Conservation (phyloP, 2,888 invertebrate species). For the Andrena bicolor region DNA sequence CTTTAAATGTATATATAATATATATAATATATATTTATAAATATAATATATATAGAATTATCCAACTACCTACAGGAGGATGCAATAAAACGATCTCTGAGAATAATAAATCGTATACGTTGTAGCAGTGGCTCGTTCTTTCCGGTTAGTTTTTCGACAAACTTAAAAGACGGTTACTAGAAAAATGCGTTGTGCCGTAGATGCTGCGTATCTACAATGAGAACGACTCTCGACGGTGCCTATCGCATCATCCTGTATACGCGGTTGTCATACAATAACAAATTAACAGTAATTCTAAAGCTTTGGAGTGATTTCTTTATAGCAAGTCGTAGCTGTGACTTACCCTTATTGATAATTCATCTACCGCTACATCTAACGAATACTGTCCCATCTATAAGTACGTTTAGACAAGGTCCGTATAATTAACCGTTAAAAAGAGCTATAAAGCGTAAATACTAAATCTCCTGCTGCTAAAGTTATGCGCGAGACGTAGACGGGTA, state of each 20-base stretch:
- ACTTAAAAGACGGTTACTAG: neutral
- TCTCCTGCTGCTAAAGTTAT: slow-evolving; percentile 60
- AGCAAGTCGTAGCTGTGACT: slow-evolving; percentile 66
- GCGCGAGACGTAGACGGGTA: slow-evolving; percentile 71
- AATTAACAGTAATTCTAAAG: slow-evolving; percentile 82
- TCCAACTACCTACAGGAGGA: slow-evolving; percentile 74
- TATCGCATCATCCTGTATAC: slow-evolving; percentile 69
- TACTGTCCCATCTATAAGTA: slow-evolving; percentile 84
- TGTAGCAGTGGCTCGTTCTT: neutral
- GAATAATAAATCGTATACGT: slow-evolving; percentile 20
- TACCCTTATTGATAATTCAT: slow-evolving; percentile 67
- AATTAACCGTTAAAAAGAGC: slow-evolving; percentile 71
- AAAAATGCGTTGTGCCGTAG: neutral
- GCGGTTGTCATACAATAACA: slow-evolving; percentile 72
- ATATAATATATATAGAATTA: slow-evolving; percentile 72
- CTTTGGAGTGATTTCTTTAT: slow-evolving; percentile 82
- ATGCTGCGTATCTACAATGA: neutral
- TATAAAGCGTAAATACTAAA: slow-evolving; percentile 73
- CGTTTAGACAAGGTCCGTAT: slow-evolving; percentile 73
- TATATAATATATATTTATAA: slow-evolving; percentile 66
- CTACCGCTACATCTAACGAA: slow-evolving; percentile 77
- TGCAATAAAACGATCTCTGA: slow-evolving; percentile 60
- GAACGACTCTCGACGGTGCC: slow-evolving; percentile 49
- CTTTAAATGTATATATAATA: slow-evolving; percentile 51
- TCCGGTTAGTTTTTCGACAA: slow-evolving; percentile 10